Evolutionary conservation across 2,888 invertebrate species (phyloP), one percentile per base, ranked within the genome.

Genomic region (Arge pagana): DNA sequence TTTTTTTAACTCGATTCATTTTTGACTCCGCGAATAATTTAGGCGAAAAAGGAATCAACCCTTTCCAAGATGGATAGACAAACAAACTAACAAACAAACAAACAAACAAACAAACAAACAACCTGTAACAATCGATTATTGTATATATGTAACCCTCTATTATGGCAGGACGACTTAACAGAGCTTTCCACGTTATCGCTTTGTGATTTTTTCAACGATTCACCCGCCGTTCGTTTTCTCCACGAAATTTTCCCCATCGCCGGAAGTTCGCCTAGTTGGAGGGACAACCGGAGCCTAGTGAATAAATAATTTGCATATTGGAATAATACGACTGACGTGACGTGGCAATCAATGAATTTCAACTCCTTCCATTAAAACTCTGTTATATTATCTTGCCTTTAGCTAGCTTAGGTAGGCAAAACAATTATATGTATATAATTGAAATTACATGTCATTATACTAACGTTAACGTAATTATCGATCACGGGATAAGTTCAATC

Each of bases 1-100:
- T 68, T 68, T 68, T 68, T 65, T 69, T 64, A 63, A 58, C 59
- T 66, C 66, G 59, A 64, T 68, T 65, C 61, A 63, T 68, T 67
- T 66, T 64, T 58, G 59, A 66, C 60, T 59, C 61, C 61, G 61
- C 63, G 53, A 62, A 58, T 52, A 53, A 57, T 41, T 61, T 50
- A 51, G 45, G n/a, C n/a, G n/a, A n/a, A n/a, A n/a, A n/a, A n/a
- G n/a, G n/a, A n/a, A n/a, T n/a, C n/a, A 11, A 43, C 33, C 30
- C 18, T 21, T 15, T 7, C 8, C 10, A 6, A 39, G 10, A 5
- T 13, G 6, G 3, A 4, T 3, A 2, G 15, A 24, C 50, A 48
- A 31, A 41, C 26, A 55, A 48, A 57, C 23, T 52, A 19, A 50
- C 48, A 56, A 56, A 26, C 31, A 54, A 58, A 55, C 36, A 40